These are phyloP conservation scores for Hypotaenidia philippensis DNA, from an alignment of 2,797 vertebrate genomes.

Conservation along the genomic window DNA sequence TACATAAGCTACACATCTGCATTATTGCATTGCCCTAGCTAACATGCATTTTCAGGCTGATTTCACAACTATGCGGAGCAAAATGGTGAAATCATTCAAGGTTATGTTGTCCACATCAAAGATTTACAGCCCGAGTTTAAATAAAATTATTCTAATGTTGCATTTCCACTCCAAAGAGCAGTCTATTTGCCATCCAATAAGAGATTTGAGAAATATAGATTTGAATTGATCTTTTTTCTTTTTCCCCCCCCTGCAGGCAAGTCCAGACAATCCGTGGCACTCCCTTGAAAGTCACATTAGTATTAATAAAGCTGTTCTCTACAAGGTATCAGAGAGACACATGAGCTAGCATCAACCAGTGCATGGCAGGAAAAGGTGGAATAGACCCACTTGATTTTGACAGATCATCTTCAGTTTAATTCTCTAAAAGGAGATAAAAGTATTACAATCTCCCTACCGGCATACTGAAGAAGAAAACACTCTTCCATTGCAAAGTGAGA, in stretches of 20 bases:
- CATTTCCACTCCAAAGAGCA: slow-evolving; percentile 42
- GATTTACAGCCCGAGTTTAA: slow-evolving; percentile 54
- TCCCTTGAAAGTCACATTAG: not conserved
- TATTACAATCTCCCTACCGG: not conserved
- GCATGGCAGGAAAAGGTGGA: not conserved
- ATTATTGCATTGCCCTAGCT: slow-evolving; percentile 44
- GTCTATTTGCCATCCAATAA: slow-evolving; percentile 40
- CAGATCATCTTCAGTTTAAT: not conserved
- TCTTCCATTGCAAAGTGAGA: not conserved
- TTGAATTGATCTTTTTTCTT: not conserved
- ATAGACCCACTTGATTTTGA: slow-evolving; percentile 2
- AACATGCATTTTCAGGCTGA: slow-evolving; percentile 51
- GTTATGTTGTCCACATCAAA: slow-evolving; percentile 39
- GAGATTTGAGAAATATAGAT: not conserved
- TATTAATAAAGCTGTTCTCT: slow-evolving; percentile 18
- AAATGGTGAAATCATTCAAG: slow-evolving; percentile 47
- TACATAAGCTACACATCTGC: slow-evolving; percentile 54
- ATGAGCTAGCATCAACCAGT: not conserved
- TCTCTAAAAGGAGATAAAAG: not conserved
- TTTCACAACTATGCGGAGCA: slow-evolving; percentile 38
- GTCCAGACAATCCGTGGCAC: not conserved
- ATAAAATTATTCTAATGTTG: slow-evolving; percentile 50
- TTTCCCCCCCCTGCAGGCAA: not conserved
- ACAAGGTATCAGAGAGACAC: not conserved
- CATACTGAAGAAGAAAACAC: not conserved